Percentiles rank a stretch among this genome's conserved stretches.
These are phyloP conservation scores for Agraylea sexmaculata DNA, from an alignment of 1,140 invertebrate genomes.

Conservation along the genomic window DNA sequence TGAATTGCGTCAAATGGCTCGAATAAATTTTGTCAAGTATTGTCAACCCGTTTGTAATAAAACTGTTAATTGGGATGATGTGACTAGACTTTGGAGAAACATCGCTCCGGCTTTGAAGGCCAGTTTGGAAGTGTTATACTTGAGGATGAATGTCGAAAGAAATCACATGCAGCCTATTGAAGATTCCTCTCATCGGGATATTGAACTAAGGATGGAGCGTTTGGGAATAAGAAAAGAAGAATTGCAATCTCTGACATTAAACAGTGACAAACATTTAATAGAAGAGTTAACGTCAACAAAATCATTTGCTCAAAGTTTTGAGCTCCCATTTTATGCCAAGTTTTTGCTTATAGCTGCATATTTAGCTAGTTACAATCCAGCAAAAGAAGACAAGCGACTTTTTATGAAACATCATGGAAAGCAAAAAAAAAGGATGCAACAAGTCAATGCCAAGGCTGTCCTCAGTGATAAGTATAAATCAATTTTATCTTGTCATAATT, in stretches of 20 bases:
- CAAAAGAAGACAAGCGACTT: conserved; percentile 69
- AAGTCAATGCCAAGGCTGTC: conserved; percentile 44
- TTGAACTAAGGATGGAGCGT: conserved; percentile 23
- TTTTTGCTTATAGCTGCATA: conserved; percentile 80
- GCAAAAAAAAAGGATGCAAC: conserved; percentile 45
- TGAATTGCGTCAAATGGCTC: conserved; percentile 62
- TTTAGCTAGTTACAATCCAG: conserved; percentile 81
- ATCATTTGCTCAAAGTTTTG: conserved; percentile 54
- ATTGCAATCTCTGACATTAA: conserved; percentile 23
- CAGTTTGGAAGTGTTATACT: conserved; percentile 65
- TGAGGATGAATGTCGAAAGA: conserved; percentile 44
- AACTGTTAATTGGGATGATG: conserved; percentile 45
- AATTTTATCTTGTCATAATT: not conserved
- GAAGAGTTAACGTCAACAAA: conserved; percentile 39
- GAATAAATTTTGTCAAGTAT: conserved; percentile 59
- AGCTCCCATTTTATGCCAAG: conserved; percentile 81
- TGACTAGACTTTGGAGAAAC: conserved; percentile 61
- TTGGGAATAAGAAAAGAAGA: conserved; percentile 17
- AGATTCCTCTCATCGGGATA: conserved; percentile 24
- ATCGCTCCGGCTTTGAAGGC: conserved; percentile 61
- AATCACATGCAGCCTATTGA: conserved; percentile 21
- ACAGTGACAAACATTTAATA: conserved; percentile 31
- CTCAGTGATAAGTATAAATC: conserved; percentile 37
- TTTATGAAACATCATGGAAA: conserved; percentile 66
- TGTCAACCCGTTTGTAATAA: conserved; percentile 57